Evolutionary conservation across 2,113 vertebrate genomes (phyloP).

Genomic region (Albula goreensis): DNA sequence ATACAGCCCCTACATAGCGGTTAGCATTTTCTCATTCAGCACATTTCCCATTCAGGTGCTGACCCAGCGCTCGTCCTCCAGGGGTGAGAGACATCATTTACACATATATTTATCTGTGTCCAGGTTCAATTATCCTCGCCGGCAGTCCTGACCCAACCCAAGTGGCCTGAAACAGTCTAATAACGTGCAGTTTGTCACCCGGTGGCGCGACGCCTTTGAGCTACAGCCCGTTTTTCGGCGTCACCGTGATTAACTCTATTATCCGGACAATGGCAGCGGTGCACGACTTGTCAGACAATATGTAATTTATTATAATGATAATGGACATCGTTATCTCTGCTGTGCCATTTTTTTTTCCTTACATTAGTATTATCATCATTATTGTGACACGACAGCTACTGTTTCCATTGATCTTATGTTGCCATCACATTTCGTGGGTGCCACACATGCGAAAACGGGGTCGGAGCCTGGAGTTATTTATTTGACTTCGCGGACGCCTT

Average conservation of each 20-base stretch:
- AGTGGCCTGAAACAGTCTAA: constrained; percentile 8
- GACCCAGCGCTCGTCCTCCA: constrained; percentile 22
- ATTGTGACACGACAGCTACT: constrained; percentile 11
- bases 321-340: constrained; percentile 44
- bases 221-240: background rate
- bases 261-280: constrained; percentile 38
- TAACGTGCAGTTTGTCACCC: background rate
- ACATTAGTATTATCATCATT: constrained; percentile 30
- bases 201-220: background rate
- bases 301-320: constrained; percentile 46
- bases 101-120: constrained; percentile 28
- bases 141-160: background rate
- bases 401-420: constrained; percentile 42
- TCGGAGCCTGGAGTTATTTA: background rate
- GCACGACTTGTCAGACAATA: constrained; percentile 13
- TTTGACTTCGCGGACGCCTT: background rate
- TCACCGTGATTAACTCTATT: constrained; percentile 35
- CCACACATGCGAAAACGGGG: constrained; percentile 13
- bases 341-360: constrained; percentile 23
- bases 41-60: background rate
- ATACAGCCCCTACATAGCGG: background rate
- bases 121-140: constrained; percentile 24
- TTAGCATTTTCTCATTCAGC: background rate
- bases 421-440: constrained; percentile 9
- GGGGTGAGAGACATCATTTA: constrained; percentile 29